Base-by-base conservation (phyloP, 2,888 invertebrate genomes). In the Clanis bilineata region DNA sequence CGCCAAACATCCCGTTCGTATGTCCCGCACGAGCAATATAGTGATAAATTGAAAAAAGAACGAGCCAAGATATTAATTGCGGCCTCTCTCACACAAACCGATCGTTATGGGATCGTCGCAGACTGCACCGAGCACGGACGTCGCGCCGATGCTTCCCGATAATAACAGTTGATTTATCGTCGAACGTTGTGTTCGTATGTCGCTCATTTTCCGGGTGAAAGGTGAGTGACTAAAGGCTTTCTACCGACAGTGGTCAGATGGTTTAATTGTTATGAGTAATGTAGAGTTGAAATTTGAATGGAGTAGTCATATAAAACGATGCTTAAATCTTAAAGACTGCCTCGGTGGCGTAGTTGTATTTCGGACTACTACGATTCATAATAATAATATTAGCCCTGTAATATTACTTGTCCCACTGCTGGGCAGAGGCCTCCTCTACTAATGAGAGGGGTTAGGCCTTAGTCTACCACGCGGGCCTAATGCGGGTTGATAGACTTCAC, bases 41-140 rank as follows among this genome's bases (percentile, higher is more conserved):
- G 44, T 81, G 82, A 85, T 80, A 79, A 82, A 85, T 83, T 79
- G 79, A 76, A 79, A 77, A 74, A 76, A 73, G 66, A 71, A 72
- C 71, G 67, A 73, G 70, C 70, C 68, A 69, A 66, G 74, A 74
- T 78, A 80, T 80, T 83, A 83, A 85, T 83, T 82, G 80, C 70
- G 73, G 69, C 45, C 66, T 58, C 60, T 65, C 66, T 65, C 66
- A 67, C 65, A 41, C 62, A 61, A 59, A 57, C 60, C 62, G 71
- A 67, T 70, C 67, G 68, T 62, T 71, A 68, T 68, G 69, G 69
- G 64, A 69, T 71, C 69, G 70, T 68, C 70, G 66, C 64, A 64
- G 59, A 56, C 54, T 38, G 10, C 10, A 39, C 55, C 43, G 25
- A 45, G 54, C 58, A 45, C 43, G 57, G 58, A 28, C 57, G 44